Percentiles rank a stretch among this genome's conserved stretches.
Evolutionary conservation across 2,888 invertebrate genomes (phyloP).

Genomic region (Andrena hattorfiana): DNA sequence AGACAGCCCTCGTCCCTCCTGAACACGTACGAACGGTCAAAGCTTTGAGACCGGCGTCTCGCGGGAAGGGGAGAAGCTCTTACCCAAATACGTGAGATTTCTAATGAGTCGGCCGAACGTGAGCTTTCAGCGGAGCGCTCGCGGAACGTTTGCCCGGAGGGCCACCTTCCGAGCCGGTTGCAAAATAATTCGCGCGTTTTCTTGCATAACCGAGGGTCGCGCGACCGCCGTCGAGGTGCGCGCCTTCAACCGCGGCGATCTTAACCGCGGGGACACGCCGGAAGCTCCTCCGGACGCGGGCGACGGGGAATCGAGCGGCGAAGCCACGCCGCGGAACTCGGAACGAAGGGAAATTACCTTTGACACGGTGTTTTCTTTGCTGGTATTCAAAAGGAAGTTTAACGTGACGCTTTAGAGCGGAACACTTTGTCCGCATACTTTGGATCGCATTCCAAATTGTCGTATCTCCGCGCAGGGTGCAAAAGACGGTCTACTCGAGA

Average conservation of each 20-base stretch:
- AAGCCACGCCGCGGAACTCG: background rate
- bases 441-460: no score
- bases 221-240: constrained; percentile 30
- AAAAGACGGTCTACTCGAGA: no score
- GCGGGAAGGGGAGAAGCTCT: constrained; percentile 59
- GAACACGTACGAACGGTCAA: constrained; percentile 71
- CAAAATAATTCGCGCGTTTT: constrained; percentile 62
- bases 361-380: background rate
- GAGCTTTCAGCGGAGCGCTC: constrained; percentile 54
- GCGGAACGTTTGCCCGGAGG: constrained; percentile 50
- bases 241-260: constrained; percentile 13
- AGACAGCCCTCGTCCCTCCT: constrained; percentile 53
- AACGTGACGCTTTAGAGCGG: background rate
- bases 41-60: constrained; percentile 71
- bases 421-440: no score
- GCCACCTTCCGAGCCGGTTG: constrained; percentile 48
- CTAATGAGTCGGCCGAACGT: constrained; percentile 73
- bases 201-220: constrained; percentile 38
- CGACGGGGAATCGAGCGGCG: background rate
- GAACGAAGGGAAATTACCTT: background rate
- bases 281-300: background rate
- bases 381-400: background rate
- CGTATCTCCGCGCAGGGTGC: no score
- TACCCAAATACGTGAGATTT: constrained; percentile 72
- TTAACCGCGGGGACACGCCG: constrained; percentile 17